A percentile compares a stretch with the other conserved stretches of the same genome.
Conservation (phyloP, 2,113 vertebrate genomes). For the Centropus unirufus region DNA sequence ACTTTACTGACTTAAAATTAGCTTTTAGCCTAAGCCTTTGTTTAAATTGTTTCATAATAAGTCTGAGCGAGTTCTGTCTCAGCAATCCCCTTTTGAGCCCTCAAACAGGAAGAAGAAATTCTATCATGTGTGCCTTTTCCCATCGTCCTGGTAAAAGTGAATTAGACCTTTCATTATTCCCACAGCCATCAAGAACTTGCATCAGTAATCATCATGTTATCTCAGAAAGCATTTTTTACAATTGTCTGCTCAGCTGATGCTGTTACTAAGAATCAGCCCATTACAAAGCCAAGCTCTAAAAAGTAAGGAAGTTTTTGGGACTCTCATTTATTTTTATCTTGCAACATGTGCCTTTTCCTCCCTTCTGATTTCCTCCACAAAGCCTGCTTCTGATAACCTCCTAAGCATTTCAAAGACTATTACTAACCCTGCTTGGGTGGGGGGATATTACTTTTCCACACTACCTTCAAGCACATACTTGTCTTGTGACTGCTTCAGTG, state of each 20-base stretch:
- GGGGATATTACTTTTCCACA: not conserved
- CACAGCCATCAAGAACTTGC: not conserved
- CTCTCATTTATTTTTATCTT: not conserved
- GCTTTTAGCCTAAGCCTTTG: not conserved
- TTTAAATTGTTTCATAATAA: not conserved
- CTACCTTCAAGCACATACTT: not conserved
- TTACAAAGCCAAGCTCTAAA: not conserved
- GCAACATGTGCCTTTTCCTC: not conserved
- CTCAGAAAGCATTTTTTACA: not conserved
- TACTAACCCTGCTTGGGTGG: not conserved
- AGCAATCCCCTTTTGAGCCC: not conserved
- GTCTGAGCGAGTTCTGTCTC: not conserved
- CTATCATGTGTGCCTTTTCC: not conserved
- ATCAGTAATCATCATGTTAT: not conserved
- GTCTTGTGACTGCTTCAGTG: not conserved
- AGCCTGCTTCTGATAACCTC: not conserved
- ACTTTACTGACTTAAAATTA: not conserved
- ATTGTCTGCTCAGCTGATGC: not conserved
- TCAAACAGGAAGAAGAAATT: not conserved
- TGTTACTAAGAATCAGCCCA: not conserved
- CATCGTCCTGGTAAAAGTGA: not conserved
- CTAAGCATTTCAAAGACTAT: not conserved
- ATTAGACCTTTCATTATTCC: not conserved
- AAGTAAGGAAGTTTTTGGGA: not conserved
- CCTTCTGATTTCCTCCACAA: not conserved